Evolutionary conservation across 1,140 invertebrate genomes (phyloP).

Genomic region (Trichogramma pretiosum): DNA sequence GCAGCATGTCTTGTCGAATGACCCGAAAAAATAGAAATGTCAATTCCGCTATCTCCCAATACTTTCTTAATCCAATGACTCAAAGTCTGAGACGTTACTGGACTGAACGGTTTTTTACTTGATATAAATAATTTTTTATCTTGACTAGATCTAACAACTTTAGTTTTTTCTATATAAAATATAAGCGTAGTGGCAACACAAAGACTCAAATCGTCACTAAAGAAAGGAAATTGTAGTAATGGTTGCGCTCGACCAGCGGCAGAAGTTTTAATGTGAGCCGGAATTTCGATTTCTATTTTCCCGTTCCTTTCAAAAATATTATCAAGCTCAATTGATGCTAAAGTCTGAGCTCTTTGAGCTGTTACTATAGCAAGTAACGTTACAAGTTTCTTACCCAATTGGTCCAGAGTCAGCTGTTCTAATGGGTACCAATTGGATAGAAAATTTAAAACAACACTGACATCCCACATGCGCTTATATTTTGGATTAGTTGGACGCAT

Average conservation of each 20-base stretch:
- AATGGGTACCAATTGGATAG: constrained; percentile 8
- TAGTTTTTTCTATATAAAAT: neutral
- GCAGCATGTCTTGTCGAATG: neutral
- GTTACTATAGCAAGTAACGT: constrained; percentile 14
- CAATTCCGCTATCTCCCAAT: neutral
- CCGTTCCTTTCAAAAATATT: no score
- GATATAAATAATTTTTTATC: neutral
- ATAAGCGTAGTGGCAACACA: neutral
- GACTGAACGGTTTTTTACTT: neutral
- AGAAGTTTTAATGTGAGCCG: constrained; percentile 1
- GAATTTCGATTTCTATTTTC: constrained; percentile 8
- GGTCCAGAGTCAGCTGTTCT: neutral
- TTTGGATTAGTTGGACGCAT: no score
- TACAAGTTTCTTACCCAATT: constrained; percentile 7
- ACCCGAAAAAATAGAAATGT: no score
- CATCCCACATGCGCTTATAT: constrained; percentile 26
- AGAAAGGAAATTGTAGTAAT: neutral
- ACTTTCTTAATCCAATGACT: no score
- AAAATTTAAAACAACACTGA: constrained; percentile 12
- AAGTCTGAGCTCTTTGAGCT: no score
- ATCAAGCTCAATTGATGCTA: no score
- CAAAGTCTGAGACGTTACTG: neutral
- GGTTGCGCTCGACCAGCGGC: neutral
- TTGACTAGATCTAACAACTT: neutral
- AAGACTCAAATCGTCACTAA: neutral